Evolutionary conservation across 2,113 vertebrate genomes (phyloP).

Genomic region (Nerophis ophidion): DNA sequence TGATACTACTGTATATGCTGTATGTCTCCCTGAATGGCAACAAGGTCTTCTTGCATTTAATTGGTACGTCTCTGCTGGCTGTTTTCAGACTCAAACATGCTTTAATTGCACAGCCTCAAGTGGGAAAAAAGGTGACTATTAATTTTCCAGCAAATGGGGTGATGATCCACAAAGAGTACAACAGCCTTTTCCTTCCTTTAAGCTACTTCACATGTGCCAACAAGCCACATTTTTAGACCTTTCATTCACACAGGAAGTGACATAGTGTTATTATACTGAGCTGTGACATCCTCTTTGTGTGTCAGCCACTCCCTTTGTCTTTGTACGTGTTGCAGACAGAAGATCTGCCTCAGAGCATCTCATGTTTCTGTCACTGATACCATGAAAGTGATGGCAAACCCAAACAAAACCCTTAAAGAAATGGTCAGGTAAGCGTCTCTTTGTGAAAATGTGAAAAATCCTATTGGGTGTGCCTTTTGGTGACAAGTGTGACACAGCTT

Average conservation of each 20-base stretch:
- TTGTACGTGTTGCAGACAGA: slow-evolving; percentile 35
- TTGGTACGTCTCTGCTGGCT: too few species aligned
- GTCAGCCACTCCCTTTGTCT: slow-evolving; percentile 22
- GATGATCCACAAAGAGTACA: too few species aligned
- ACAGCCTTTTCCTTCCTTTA: too few species aligned
- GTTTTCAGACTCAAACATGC: too few species aligned
- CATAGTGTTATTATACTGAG: slow-evolving; percentile 26
- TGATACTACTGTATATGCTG: too few species aligned
- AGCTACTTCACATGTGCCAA: slow-evolving; percentile 8
- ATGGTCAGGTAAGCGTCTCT: slow-evolving; percentile 38
- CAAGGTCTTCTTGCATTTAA: too few species aligned
- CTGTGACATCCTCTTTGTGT: slow-evolving; percentile 34
- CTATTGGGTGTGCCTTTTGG: slow-evolving; percentile 43
- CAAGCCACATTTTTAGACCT: slow-evolving; percentile 30
- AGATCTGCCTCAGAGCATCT: slow-evolving; percentile 41
- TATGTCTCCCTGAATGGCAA: too few species aligned
- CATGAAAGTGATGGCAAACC: slow-evolving; percentile 44
- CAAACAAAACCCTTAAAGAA: slow-evolving; percentile 50
- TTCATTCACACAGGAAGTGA: slow-evolving; percentile 43
- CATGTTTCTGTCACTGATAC: slow-evolving; percentile 51
- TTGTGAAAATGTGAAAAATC: slow-evolving; percentile 29
- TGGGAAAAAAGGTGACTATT: too few species aligned
- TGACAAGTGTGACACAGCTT: slow-evolving; percentile 54
- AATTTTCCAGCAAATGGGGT: too few species aligned
- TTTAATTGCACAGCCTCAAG: too few species aligned